These are phyloP conservation scores for Notiomystis cincta DNA, from an alignment of 2,113 vertebrate species.

Conservation along the genomic window DNA sequence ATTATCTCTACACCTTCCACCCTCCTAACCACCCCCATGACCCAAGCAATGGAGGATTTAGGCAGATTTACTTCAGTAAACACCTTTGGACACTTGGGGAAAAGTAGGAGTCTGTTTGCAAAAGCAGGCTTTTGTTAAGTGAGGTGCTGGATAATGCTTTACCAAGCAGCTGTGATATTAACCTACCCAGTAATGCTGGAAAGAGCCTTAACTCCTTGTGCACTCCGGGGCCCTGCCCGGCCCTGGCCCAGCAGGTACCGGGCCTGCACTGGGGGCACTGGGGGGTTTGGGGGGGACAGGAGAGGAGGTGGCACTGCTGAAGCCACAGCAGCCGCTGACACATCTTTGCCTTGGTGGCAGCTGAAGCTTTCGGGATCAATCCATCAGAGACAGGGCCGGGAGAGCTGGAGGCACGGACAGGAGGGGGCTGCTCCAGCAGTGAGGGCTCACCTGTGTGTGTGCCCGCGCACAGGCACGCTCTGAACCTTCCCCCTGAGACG, in stretches of 20 bases:
- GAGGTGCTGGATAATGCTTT: conserved; percentile 87
- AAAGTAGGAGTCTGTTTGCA: conserved; percentile 88
- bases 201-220: conserved; percentile 82
- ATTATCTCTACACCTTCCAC: conserved; percentile 93
- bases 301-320: not conserved
- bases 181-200: conserved; percentile 79
- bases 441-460: not conserved
- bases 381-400: not conserved
- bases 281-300: not conserved
- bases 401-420: not conserved
- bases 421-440: not conserved
- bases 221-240: not conserved
- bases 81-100: conserved; percentile 92
- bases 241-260: not conserved
- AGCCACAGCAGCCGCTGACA: conserved; percentile 28
- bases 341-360: not conserved
- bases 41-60: conserved; percentile 89
- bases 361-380: not conserved
- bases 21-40: conserved; percentile 78
- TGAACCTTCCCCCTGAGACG: accelerated
- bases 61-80: conserved; percentile 98
- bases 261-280: accelerated
- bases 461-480: accelerated
- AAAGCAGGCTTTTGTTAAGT: conserved; percentile 92
- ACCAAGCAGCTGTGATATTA: conserved; percentile 92